Evolutionary conservation across 2,113 vertebrate genomes (phyloP).

Genomic region (Anser brachyrhynchus): DNA sequence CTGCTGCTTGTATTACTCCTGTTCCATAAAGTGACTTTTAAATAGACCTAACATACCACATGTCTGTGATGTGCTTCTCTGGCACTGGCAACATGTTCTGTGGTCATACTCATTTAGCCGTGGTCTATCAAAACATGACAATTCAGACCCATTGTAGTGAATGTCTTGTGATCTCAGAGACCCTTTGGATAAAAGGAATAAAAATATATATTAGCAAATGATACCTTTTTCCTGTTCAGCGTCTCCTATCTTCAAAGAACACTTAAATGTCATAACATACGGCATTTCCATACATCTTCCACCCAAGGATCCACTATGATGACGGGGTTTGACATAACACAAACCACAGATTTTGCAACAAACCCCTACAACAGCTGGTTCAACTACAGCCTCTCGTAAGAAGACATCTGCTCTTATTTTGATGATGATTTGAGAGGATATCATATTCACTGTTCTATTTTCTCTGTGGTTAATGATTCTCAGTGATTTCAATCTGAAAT

Average conservation of each 20-base stretch:
- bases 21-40: not conserved
- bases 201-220: not conserved
- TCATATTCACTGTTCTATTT: not conserved
- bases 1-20: not conserved
- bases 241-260: not conserved
- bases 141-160: constrained; percentile 86
- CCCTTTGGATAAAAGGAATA: constrained; percentile 64
- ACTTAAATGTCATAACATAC: not conserved
- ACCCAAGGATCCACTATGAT: not conserved
- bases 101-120: constrained; percentile 78
- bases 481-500: not conserved
- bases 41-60: constrained; percentile 79
- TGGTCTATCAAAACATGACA: constrained; percentile 87
- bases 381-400: not conserved
- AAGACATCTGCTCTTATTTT: not conserved
- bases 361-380: not conserved
- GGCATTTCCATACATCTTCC: not conserved
- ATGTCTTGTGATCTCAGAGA: constrained; percentile 86
- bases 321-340: not conserved
- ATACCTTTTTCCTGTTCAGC: not conserved
- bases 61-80: constrained; percentile 77
- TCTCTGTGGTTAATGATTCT: not conserved
- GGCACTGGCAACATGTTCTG: constrained; percentile 85
- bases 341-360: not conserved
- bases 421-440: not conserved